Evolutionary conservation across 2,888 invertebrate genomes (phyloP), one percentile per base, ranked within the genome.

Genomic region (Acleris emargana): DNA sequence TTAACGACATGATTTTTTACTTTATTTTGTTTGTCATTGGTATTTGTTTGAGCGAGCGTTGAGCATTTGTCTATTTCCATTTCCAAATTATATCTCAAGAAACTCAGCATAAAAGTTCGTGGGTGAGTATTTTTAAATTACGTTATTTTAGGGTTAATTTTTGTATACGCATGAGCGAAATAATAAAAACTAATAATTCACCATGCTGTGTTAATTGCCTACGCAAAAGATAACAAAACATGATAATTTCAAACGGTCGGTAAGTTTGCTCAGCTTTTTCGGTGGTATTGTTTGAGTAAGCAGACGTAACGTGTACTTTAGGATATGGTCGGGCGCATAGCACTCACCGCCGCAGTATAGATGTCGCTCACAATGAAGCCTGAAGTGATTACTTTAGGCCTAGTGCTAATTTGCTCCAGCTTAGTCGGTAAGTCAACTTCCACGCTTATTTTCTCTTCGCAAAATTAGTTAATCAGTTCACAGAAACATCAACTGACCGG

Each of bases 341-440:
- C 22, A 4, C 9, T 9, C 17, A 5, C 43, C 22, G 22, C 45
- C 50, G 51, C 66, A 66, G 66, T 66, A 66, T 61, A 57, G 60
- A 61, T 38, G 60, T 61, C 51, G 57, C 66, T 47, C 9, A 66
- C 57, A 45, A 66, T 66, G 66, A 66, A 55, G 66, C 18, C 66
- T 52, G 57, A 61, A 66, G 66, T 61, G 18, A 66, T 61, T 55
- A 25, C 60, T 51, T 55, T 66, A 45, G 55, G 51, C 60, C 16
- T 58, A 49, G 55, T 61, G n/a, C 22, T 61, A 28, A 28, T 61
- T 32, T 66, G 51, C 57, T 60, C 60, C 66, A 57, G 45, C 38
- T 22, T 66, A 66, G 57, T 61, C 66, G 66, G 66, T 66, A 32
- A 66, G 66, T 53, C n/a, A n/a, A 17, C 32, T 20, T 32, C 47